These are phyloP conservation scores for Cotesia chilonis DNA, from an alignment of 1,140 invertebrate genomes.

Conservation along the genomic window DNA sequence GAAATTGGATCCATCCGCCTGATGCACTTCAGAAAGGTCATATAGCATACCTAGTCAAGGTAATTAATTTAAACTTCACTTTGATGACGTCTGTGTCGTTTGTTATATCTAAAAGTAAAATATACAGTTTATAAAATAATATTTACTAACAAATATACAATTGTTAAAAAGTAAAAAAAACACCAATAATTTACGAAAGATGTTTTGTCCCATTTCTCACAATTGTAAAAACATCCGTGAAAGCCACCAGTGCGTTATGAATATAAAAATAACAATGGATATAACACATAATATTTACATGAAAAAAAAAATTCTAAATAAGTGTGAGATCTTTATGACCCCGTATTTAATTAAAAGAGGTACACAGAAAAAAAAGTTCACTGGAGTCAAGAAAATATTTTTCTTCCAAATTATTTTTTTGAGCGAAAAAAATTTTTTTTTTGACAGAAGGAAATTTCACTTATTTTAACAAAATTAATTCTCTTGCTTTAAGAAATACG, in stretches of 20 bases:
- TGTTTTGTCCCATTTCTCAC: conserved; percentile 17
- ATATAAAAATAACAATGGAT: neutral
- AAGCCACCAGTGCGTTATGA: neutral
- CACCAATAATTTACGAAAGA: conserved; percentile 7
- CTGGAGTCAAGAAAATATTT: no score
- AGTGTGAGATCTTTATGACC: conserved; percentile 5
- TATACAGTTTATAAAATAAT: neutral
- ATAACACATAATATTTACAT: conserved; percentile 2
- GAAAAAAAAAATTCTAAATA: neutral
- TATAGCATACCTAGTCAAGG: conserved; percentile 96
- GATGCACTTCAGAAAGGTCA: conserved; percentile 93
- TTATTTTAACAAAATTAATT: no score
- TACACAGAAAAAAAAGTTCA: no score
- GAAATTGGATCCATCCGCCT: conserved; percentile 93
- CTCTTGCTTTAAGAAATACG: no score
- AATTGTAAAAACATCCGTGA: conserved; percentile 6
- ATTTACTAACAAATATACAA: neutral
- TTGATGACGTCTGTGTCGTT: neutral
- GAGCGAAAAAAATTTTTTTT: no score
- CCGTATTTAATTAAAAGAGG: neutral
- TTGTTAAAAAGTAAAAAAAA: neutral
- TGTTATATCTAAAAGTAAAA: neutral
- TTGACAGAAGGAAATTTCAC: no score
- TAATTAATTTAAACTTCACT: conserved; percentile 56
- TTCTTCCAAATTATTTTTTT: no score